These are phyloP conservation scores for Physocephala rufipes DNA, from an alignment of 2,888 invertebrate species.

Conservation along the genomic window DNA sequence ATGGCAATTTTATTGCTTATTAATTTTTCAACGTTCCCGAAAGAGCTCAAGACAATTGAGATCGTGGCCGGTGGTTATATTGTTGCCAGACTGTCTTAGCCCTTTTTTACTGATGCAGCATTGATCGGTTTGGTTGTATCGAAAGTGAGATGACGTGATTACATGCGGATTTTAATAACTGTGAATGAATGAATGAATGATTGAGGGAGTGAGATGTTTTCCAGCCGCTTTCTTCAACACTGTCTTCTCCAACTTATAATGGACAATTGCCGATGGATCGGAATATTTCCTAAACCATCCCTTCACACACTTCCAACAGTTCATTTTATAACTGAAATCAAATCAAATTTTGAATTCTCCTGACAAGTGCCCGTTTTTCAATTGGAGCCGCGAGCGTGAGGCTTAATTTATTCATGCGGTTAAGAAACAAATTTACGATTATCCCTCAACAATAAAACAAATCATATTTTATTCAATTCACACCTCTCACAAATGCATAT, in stretches of 20 bases:
- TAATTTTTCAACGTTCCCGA: slow-evolving; percentile 53
- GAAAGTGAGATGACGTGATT: slow-evolving; percentile 59
- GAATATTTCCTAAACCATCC: slow-evolving; percentile 58
- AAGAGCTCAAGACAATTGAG: slow-evolving; percentile 8
- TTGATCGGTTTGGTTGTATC: slow-evolving; percentile 53
- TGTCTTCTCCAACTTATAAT: slow-evolving; percentile 47
- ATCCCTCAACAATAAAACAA: too few species aligned
- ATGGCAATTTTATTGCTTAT: slow-evolving; percentile 66
- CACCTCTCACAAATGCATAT: slow-evolving; percentile 13
- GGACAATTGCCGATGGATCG: slow-evolving; percentile 60
- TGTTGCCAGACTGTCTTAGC: slow-evolving; percentile 28
- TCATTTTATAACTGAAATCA: slow-evolving; percentile 5
- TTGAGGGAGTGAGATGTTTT: too few species aligned
- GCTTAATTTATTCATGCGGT: slow-evolving; percentile 61
- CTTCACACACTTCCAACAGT: slow-evolving; percentile 57
- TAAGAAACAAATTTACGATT: slow-evolving; percentile 29
- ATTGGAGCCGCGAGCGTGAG: slow-evolving; percentile 62
- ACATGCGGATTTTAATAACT: slow-evolving; percentile 59
- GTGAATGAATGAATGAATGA: slow-evolving; percentile 62
- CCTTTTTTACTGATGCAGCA: slow-evolving; percentile 23
- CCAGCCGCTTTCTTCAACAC: slow-evolving; percentile 15
- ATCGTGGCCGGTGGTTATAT: slow-evolving; percentile 30
- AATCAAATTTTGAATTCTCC: slow-evolving; percentile 9
- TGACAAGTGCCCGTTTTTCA: slow-evolving; percentile 44
- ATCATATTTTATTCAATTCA: slow-evolving; percentile 18